These are phyloP conservation scores for Anhinga anhinga DNA, from an alignment of 2,113 vertebrate genomes.

Conservation along the genomic window DNA sequence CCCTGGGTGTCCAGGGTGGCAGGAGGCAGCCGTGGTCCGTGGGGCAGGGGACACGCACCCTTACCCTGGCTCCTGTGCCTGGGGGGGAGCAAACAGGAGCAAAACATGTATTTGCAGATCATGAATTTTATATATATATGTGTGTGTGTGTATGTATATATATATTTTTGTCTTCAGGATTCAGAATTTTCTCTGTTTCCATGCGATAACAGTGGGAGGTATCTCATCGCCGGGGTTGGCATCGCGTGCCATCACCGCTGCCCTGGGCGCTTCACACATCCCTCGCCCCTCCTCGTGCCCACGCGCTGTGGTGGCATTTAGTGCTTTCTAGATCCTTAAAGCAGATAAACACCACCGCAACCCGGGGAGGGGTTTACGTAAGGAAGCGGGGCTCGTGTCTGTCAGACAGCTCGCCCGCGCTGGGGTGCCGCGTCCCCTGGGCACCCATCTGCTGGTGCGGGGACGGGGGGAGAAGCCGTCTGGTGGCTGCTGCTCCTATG, in stretches of 20 bases:
- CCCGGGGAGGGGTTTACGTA: background rate
- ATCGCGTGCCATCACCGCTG: accelerated
- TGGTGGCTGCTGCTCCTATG: background rate
- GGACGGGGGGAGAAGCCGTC: background rate
- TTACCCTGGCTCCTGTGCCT: accelerated
- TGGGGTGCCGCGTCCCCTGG: background rate
- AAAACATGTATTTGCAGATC: background rate
- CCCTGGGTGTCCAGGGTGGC: background rate
- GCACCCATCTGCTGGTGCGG: slow-evolving; percentile 18
- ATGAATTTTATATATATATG: background rate
- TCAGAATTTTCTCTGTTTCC: background rate
- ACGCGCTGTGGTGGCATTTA: background rate
- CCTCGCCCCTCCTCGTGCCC: background rate
- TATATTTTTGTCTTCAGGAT: background rate
- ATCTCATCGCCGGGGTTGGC: background rate
- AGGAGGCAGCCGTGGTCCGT: background rate
- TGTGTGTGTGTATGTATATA: background rate
- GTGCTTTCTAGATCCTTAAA: background rate
- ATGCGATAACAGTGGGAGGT: background rate
- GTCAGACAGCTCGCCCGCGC: slow-evolving; percentile 26
- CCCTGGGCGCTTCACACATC: background rate
- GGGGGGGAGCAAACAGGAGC: background rate
- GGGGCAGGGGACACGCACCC: accelerated
- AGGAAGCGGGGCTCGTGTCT: background rate
- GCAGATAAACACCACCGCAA: background rate